Evolutionary conservation across 2,113 vertebrate species (phyloP).

Genomic region (Saguinus imperator): DNA sequence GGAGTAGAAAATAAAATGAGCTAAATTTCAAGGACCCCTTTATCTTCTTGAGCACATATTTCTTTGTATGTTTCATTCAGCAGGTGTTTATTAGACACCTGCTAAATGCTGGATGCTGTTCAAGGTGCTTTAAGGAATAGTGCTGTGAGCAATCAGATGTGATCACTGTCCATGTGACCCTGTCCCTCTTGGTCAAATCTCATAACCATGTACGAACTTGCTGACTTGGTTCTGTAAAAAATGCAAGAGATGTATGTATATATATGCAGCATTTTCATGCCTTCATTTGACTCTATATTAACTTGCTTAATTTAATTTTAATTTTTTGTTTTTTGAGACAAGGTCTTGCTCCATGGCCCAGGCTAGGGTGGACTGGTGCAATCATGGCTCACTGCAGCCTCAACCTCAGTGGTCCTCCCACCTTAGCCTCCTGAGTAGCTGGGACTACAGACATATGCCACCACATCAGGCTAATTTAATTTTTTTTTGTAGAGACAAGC

Average conservation of each 20-base stretch:
- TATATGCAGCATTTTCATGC: background rate
- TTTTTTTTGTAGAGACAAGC: too few species aligned
- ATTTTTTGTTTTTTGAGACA: background rate
- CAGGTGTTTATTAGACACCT: too few species aligned
- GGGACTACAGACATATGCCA: too few species aligned
- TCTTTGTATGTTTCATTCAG: background rate
- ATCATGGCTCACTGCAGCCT: too few species aligned
- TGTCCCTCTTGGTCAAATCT: background rate
- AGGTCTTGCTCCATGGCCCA: background rate
- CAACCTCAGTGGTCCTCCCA: too few species aligned
- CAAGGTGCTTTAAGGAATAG: background rate
- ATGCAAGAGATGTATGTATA: too few species aligned
- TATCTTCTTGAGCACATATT: background rate
- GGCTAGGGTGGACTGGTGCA: too few species aligned
- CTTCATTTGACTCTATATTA: background rate
- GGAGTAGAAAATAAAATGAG: background rate
- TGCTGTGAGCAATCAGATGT: fast-evolving
- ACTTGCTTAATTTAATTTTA: too few species aligned
- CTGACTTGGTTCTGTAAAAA: background rate
- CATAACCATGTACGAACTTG: background rate
- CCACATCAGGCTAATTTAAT: too few species aligned
- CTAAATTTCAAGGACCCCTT: background rate
- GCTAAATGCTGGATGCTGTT: fast-evolving
- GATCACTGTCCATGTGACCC: fast-evolving
- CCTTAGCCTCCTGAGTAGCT: too few species aligned